A percentile compares a stretch with the other conserved stretches of the same genome.
Conservation (phyloP, 2,797 vertebrate species). For the Triplophysa bombifrons region DNA sequence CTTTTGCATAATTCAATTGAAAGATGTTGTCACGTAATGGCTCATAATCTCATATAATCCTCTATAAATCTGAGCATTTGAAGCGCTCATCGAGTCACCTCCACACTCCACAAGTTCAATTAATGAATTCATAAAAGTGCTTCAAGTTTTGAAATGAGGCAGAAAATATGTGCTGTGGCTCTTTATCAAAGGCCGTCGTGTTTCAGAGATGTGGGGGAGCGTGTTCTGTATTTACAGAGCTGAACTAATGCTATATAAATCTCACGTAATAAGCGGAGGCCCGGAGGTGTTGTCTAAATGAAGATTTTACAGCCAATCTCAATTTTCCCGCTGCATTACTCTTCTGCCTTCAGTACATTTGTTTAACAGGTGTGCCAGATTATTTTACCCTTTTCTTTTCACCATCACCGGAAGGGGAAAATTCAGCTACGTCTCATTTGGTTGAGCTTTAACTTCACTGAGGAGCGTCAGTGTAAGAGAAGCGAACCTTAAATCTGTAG, state of each 20-base stretch:
- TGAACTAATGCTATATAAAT: slow-evolving; percentile 83
- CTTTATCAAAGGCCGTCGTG: slow-evolving; percentile 80
- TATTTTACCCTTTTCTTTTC: slow-evolving; percentile 39
- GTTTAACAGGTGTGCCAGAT: slow-evolving; percentile 79
- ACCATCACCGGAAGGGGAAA: slow-evolving; percentile 37
- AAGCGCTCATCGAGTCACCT: slow-evolving; percentile 3
- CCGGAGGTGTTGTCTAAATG: slow-evolving; percentile 78
- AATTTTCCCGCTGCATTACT: slow-evolving; percentile 78
- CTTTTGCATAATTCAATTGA: too few relatives aligned
- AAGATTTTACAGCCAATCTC: slow-evolving; percentile 81
- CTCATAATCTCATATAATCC: background rate
- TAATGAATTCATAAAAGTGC: slow-evolving; percentile 80
- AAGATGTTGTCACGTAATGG: background rate
- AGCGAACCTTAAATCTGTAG: background rate
- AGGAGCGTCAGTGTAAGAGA: slow-evolving; percentile 27
- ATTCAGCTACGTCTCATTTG: slow-evolving; percentile 75
- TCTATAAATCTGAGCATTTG: background rate
- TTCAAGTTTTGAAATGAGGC: slow-evolving; percentile 73
- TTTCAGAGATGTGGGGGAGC: slow-evolving; percentile 78
- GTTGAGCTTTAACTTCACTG: slow-evolving; percentile 75
- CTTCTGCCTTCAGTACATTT: slow-evolving; percentile 76
- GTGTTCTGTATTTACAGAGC: slow-evolving; percentile 75
- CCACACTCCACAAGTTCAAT: slow-evolving; percentile 75
- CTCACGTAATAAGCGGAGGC: slow-evolving; percentile 77
- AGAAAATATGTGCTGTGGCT: slow-evolving; percentile 76